Percentiles rank a stretch among this genome's conserved stretches.
phyloP scores from a whole-genome alignment of 2,888 invertebrate species.

The Clusia tigrina region DNA sequence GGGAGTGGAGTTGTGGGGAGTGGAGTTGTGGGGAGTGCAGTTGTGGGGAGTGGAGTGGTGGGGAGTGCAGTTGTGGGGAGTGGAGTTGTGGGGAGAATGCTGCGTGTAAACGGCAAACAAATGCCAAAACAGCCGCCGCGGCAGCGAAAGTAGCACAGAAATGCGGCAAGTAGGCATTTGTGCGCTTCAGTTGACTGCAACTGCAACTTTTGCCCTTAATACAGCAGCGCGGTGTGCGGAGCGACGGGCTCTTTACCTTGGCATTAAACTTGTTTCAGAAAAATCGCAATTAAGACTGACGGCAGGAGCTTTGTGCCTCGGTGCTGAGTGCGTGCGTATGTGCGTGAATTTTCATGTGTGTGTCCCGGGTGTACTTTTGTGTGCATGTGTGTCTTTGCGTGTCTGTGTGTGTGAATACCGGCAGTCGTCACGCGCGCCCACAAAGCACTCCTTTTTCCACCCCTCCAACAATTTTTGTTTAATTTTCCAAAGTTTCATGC shows the following conservation, averaged over 20 bases:
- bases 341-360: too few relatives aligned
- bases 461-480: background rate
- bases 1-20: too few relatives aligned
- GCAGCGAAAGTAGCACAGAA: background rate
- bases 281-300: too few relatives aligned
- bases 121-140: background rate
- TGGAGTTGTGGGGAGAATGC: too few relatives aligned
- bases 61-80: too few relatives aligned
- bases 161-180: background rate
- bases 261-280: background rate
- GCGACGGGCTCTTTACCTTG: background rate
- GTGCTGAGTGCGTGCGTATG: too few relatives aligned
- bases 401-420: background rate
- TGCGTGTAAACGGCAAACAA: too few relatives aligned
- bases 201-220: background rate
- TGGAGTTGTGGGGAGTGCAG: too few relatives aligned
- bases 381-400: background rate
- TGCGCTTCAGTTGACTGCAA: background rate
- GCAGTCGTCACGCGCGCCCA: background rate
- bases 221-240: background rate
- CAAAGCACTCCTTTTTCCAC: background rate
- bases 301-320: too few relatives aligned
- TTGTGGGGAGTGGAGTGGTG: too few relatives aligned
- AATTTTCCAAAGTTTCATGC: background rate
- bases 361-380: too few relatives aligned